Base-by-base conservation (phyloP, 2,113 vertebrate genomes). In the Acanthochromis polyacanthus region DNA sequence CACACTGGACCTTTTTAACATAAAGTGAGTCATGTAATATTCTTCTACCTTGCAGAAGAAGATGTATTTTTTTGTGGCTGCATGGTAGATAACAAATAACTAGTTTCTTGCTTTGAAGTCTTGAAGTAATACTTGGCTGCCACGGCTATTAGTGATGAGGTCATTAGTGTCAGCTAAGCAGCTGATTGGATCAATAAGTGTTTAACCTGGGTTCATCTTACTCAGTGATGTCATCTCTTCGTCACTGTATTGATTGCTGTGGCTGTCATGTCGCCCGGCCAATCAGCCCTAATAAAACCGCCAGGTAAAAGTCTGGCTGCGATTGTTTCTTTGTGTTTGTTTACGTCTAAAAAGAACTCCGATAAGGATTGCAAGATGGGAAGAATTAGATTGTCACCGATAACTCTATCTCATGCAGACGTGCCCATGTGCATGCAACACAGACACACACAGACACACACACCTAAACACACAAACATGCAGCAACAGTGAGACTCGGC, bases 141-240 rank as follows among this genome's bases (percentile, higher is more conserved):
- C 6, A 55, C 56, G 53, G 28, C 76, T 56, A 40, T 84, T 57
- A 51, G 76, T 28, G 32, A 63, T 52, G 78, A 83, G 71, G 57
- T 81, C 56, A 80, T 68, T 16, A 23, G 56, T 71, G 74, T 81
- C 71, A 76, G 23, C 62, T 72, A 71, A 68, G 80, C 66, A 36
- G 70, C 75, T 81, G 82, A 87, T 89, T 86, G 74, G 76, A 81
- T 74, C 16, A 60, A 81, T 75, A 81, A 81, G 71, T 67, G 51
- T 82, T 85, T 81, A 87, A 82, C 85, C 77, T 22, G 40, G 64
- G 75, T 76, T 86, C 59, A 61, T 78, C 56, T 73, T 60, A 25
- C 65, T 10, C 50, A 20, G 78, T 85, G 85, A 89, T 90, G 88
- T 89, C 88, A 91, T 82, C 64, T 53, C 79, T 50, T 62, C 57